Base-by-base conservation (phyloP, 1,140 invertebrate genomes). In the Drosophila athabasca region DNA sequence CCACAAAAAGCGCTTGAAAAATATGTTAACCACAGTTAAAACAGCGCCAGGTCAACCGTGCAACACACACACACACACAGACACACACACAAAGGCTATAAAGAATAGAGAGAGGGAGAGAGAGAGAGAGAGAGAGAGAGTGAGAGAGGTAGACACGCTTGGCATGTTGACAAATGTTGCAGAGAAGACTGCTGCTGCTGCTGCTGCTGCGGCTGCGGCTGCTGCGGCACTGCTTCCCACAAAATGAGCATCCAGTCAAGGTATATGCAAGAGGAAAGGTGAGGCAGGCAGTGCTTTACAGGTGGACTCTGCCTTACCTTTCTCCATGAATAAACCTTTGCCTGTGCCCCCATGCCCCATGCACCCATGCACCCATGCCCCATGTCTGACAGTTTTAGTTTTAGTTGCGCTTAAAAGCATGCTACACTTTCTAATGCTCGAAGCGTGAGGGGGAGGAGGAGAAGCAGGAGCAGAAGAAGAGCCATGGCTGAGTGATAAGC, bases 11-110 rank as follows among this genome's bases (percentile, higher is more conserved):
- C 82, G 82, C 82, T 87, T 87, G 83, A 87, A 87, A 87, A 87
- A 87, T 87, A 88, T 87, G 83, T 87, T 87, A 87, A 87, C 83
- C 83, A 88, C 83, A 87, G 83, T 87, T 87, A 87, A 87, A 87
- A 87, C 82, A 87, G 78, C 82, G 83, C 83, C 83, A 87, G 83
- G 83, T 87, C 83, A 87, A 83, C 83, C 83, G 79, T 87, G 70
- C 76, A 53, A 75, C 55, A 64, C 60, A 24, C 59, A 5, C 22
- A 62, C 45, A 62, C 52, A n/a, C n/a, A n/a, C n/a, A n/a, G n/a
- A 52, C 51, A 52, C 6, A 52, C 52, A 49, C 51, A 70, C 67
- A 60, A 69, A 51, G 39, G 48, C 29, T 41, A n/a, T 48, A 54
- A 17, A 41, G 39, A 39, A 50, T 4, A 19, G n/a, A 59, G 22